Evolutionary conservation across 1,140 invertebrate genomes (phyloP), one percentile per base, ranked within the genome.

Genomic region (Lepidostoma basale): DNA sequence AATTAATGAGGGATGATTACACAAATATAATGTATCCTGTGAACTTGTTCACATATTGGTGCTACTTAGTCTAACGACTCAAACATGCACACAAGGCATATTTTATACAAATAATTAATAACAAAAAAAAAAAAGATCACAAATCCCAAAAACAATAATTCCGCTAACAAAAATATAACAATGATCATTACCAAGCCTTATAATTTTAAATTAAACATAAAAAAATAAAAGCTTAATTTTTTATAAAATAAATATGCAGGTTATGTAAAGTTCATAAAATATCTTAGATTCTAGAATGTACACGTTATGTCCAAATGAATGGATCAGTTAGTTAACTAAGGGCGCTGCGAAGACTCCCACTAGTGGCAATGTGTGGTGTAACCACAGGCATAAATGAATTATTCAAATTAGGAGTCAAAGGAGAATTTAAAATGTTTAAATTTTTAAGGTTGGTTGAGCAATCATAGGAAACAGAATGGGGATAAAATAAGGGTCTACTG

Each of bases 401-500:
- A 40, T 54, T 22, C 10, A 33, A 20, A 49, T 69, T 65, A 36
- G 62, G 23, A 26, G 42, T 64, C 6, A 49, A 59, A 44, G 62
- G 49, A 25, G 22, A 20, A 42, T 62, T 62, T 36, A 44, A 28
- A 44, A 59, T 18, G 33, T 63, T 49, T 9, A 65, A 45, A 44
- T 60, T 66, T 18, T 44, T 25, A 23, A 33, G 40, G 42, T 28
- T 25, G 2, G n/a, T 49, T 36, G 62, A 64, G 33, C 62, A 62
- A 60, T 69, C 18, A 36, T 58, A 71, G 33, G 64, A 59, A 28
- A 71, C 47, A n/a, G 23, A 18, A 12, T 42, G 20, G 3, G 69
- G 60, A 22, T 63, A 63, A 23, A 67, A 58, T 30, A 68, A 36
- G 18, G 70, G 54, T 18, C 54, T 36, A 23, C 67, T 67, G 16